phyloP scores from a whole-genome alignment of 2,888 invertebrate genomes.

The Hololepta plana region DNA sequence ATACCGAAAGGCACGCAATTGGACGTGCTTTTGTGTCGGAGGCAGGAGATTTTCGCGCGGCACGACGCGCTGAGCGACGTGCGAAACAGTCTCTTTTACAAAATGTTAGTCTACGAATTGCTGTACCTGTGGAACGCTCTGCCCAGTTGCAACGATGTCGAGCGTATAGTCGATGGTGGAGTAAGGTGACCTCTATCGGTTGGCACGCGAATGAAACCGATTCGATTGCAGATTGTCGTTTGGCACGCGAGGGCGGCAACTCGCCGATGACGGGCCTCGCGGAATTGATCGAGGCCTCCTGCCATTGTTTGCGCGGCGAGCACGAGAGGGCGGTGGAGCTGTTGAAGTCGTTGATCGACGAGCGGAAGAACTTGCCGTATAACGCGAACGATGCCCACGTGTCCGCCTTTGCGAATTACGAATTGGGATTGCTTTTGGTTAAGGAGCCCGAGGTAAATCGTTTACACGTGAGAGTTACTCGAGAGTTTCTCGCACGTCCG shows the following conservation, averaged over 20 bases:
- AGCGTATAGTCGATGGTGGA: conserved; percentile 22
- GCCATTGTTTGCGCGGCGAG: conserved; percentile 27
- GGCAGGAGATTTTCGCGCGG: conserved; percentile 13
- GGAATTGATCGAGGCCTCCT: conserved; percentile 32
- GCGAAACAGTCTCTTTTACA: conserved; percentile 29
- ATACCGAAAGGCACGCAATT: conserved; percentile 6
- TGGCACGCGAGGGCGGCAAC: conserved; percentile 13
- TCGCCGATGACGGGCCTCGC: conserved; percentile 39
- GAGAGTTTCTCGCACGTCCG: too few species aligned
- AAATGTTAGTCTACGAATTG: conserved; percentile 41
- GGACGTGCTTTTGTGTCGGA: conserved; percentile 17
- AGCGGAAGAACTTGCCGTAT: conserved; percentile 14
- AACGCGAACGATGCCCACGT: conserved; percentile 33
- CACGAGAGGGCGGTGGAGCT: conserved; percentile 20
- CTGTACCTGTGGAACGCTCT: conserved; percentile 51
- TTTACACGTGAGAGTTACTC: too few species aligned
- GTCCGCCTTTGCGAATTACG: conserved; percentile 45
- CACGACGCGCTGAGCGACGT: too few species aligned
- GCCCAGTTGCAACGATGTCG: conserved; percentile 33
- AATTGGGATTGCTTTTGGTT: conserved; percentile 35
- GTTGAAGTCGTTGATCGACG: conserved; percentile 24
- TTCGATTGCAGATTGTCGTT: conserved; percentile 8
- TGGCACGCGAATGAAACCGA: too few species aligned
- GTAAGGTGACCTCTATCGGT: too few species aligned
- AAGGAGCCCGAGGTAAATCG: conserved; percentile 24